Evolutionary conservation across 1,140 invertebrate species (phyloP).

Genomic region (Anastrepha ludens): DNA sequence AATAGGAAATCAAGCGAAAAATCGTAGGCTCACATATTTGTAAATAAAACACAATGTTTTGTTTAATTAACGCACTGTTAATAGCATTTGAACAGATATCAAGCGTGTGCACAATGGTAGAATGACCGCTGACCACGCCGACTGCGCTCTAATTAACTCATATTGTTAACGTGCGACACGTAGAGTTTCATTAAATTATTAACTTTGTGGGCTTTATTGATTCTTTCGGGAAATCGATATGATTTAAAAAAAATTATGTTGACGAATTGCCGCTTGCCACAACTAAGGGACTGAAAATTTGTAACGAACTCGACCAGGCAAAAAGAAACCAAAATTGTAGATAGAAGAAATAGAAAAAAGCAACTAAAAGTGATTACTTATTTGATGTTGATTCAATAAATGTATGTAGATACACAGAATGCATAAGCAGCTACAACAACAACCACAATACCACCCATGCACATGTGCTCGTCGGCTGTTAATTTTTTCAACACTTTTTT

Average conservation of each 20-base stretch:
- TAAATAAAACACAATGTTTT: no score
- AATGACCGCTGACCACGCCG: not conserved
- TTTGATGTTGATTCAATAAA: not conserved
- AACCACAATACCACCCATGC: not conserved
- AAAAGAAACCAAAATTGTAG: not conserved
- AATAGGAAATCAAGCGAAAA: no score
- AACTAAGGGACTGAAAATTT: not conserved
- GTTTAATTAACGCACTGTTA: no score
- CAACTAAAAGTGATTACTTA: not conserved
- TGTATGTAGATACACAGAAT: not conserved
- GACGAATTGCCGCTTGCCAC: not conserved
- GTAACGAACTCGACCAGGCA: no score
- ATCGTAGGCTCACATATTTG: no score
- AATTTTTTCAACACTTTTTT: constrained; percentile 3
- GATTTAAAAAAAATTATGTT: not conserved
- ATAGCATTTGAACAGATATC: no score
- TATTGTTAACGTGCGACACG: not conserved
- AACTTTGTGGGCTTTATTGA: not conserved
- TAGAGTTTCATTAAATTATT: not conserved
- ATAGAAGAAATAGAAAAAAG: not conserved
- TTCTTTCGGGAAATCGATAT: not conserved
- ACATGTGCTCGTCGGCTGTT: not conserved
- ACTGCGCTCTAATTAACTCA: not conserved
- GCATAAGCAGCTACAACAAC: constrained; percentile 1
- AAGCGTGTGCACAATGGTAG: not conserved